Evolutionary conservation across 2,888 invertebrate species (phyloP).

Genomic region (Criorhina ranunculi): DNA sequence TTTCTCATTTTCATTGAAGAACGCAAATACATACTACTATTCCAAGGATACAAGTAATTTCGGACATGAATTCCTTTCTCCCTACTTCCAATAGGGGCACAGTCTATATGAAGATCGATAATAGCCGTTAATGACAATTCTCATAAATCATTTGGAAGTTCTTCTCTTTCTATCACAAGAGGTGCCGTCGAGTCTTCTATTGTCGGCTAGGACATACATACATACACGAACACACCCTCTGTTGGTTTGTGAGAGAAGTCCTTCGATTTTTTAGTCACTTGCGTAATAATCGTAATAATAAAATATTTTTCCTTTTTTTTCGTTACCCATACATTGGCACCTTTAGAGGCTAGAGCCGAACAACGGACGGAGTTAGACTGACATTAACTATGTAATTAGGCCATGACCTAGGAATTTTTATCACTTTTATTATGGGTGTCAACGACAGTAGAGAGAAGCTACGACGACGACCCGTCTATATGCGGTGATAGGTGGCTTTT

Average conservation of each 20-base stretch:
- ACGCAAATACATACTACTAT: constrained; percentile 54
- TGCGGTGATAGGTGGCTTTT: constrained; percentile 45
- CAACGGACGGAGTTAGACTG: constrained; percentile 59
- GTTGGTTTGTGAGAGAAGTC: constrained; percentile 29
- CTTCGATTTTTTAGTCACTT: constrained; percentile 68
- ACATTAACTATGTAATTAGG: constrained; percentile 76
- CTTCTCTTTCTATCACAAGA: constrained; percentile 11
- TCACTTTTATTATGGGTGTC: constrained; percentile 75
- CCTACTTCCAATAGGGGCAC: constrained; percentile 13
- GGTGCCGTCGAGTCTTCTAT: too few species aligned
- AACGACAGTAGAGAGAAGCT: constrained; percentile 65
- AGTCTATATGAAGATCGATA: constrained; percentile 71
- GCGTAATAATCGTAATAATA: constrained; percentile 71
- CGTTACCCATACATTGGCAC: constrained; percentile 8
- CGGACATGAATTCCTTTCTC: constrained; percentile 70
- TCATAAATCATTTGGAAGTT: constrained; percentile 82
- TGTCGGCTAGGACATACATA: constrained; percentile 21
- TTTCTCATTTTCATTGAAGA: constrained; percentile 26
- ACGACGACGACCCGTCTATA: constrained; percentile 37
- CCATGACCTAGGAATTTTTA: constrained; percentile 77
- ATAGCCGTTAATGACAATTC: constrained; percentile 82
- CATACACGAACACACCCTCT: constrained; percentile 38
- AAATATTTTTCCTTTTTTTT: constrained; percentile 16
- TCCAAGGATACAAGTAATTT: constrained; percentile 72
- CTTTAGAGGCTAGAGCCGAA: constrained; percentile 32